These are phyloP conservation scores for Mallateleia sp. DNA, from an alignment of 2,888 invertebrate genomes.

Conservation along the genomic window DNA sequence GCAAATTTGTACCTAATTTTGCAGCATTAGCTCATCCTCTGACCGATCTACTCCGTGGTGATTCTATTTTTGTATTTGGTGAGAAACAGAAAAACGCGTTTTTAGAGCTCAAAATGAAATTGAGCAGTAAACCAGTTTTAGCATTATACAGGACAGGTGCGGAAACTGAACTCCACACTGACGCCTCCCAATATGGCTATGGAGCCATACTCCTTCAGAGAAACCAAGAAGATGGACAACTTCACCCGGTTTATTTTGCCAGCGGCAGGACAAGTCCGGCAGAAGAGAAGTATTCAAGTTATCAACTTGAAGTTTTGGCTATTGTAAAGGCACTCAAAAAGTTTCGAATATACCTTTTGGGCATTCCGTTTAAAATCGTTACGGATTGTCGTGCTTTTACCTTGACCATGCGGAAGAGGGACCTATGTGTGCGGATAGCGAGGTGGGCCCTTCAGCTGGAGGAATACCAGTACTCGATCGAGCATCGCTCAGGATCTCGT, in stretches of 20 bases:
- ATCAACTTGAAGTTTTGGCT: too few species aligned
- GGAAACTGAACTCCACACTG: conserved; percentile 28
- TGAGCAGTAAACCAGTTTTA: conserved; percentile 17
- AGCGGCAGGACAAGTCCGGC: too few species aligned
- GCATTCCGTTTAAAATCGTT: too few species aligned
- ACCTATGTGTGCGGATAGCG: too few species aligned
- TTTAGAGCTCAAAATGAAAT: neutral
- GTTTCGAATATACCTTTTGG: too few species aligned
- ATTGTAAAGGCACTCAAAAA: too few species aligned
- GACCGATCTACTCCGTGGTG: neutral
- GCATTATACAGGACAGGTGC: conserved; percentile 1
- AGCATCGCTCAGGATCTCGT: too few species aligned
- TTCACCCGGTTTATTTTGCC: conserved; percentile 14
- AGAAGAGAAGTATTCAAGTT: too few species aligned
- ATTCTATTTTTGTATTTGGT: neutral
- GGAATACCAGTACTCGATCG: too few species aligned
- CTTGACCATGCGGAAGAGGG: too few species aligned
- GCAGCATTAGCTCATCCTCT: conserved; percentile 15
- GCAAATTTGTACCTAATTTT: conserved; percentile 3
- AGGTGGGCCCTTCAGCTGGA: too few species aligned
- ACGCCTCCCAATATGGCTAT: conserved; percentile 8
- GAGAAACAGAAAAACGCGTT: conserved; percentile 1
- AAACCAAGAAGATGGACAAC: neutral
- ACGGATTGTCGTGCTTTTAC: too few species aligned
- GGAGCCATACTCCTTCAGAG: conserved; percentile 15